Evolutionary conservation across 1,140 invertebrate genomes (phyloP), one percentile per base, ranked within the genome.

Genomic region (Aethina tumida): DNA sequence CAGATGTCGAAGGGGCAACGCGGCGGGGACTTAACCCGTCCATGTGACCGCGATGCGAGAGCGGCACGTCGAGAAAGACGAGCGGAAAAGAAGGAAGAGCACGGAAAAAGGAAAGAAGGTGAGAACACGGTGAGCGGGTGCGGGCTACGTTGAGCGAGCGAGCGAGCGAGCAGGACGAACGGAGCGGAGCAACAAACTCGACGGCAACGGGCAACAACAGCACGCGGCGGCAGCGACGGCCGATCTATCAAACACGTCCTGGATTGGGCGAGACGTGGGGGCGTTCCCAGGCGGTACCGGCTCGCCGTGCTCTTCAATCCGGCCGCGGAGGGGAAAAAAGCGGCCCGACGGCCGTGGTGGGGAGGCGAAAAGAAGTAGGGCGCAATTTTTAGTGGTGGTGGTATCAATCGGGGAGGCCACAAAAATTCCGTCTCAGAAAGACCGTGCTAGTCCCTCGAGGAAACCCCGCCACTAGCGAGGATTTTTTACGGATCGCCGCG

Each of bases 261-360:
- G 50, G 50, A 59, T 57, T 59, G 56, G 56, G 53, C 53, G 55
- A 54, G 50, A 53, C 58, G 56, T 57, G 59, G 45, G 47, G 68
- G 68, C 67, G 68, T 63, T 52, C 58, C 68, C 53, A 63, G 50
- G 50, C 47, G 56, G 47, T 62, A 59, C 59, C 63, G 56, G 59
- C 40, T 45, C 20, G 41, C 50, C 50, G 47, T 49, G 47, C 52
- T 50, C 52, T 51, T 49, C 47, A 49, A 51, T 41, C 47, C 47
- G 49, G 16, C 40, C 46, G 50, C 44, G 51, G 64, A 67, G 67
- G 69, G 67, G 66, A 70, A 71, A n/a, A n/a, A 71, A 71, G 70
- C 65, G 45, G 62, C 47, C 53, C 55, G 55, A 59, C 47, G 51
- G 54, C 60, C n/a, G n/a, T n/a, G n/a, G n/a, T n/a, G 62, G 49